These are phyloP conservation scores for Orchesella cincta DNA, from an alignment of 1,140 invertebrate genomes.

Conservation along the genomic window DNA sequence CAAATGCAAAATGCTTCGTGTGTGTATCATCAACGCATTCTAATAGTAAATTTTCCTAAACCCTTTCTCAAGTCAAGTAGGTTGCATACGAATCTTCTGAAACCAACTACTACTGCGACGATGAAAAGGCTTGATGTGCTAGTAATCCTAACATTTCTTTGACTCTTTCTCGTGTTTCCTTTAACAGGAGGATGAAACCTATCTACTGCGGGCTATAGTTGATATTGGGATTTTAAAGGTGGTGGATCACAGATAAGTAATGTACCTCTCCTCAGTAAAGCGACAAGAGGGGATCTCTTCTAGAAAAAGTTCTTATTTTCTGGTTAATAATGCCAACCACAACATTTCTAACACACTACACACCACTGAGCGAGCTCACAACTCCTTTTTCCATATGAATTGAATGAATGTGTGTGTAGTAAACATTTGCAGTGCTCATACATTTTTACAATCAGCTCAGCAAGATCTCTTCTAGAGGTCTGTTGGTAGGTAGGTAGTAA, in stretches of 20 bases:
- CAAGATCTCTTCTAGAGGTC: no score
- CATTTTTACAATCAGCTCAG: no score
- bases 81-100: neutral
- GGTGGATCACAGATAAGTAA: no score
- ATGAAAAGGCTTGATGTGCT: neutral
- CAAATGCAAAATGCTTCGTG: neutral
- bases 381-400: no score
- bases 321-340: slow-evolving; percentile 11
- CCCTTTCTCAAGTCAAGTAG: neutral
- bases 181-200: neutral
- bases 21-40: neutral
- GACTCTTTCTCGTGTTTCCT: slow-evolving; percentile 19
- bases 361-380: no score
- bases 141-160: no score
- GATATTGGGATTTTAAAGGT: neutral
- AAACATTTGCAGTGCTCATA: neutral
- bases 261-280: no score
- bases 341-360: no score
- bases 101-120: neutral
- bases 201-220: neutral
- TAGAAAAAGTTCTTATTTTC: neutral
- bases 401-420: no score
- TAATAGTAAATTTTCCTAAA: slow-evolving; percentile 7
- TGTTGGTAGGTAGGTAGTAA: no score
- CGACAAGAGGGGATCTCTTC: no score